A percentile compares a stretch with the other conserved stretches of the same genome.
phyloP scores from a whole-genome alignment of 1,140 invertebrate genomes.

The Teleogryllus occipitalis region DNA sequence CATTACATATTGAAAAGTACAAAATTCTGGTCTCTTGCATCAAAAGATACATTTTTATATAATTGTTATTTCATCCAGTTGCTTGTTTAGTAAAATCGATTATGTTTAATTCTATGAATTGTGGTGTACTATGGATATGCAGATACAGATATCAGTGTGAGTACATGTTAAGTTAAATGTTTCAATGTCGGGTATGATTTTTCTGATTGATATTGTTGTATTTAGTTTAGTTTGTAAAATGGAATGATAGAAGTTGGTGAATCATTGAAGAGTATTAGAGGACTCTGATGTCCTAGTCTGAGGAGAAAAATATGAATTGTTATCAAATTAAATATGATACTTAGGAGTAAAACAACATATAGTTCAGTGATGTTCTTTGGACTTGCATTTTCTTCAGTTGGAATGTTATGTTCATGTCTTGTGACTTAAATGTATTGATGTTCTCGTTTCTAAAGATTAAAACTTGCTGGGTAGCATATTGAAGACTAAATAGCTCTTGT shows the following conservation, averaged over 20 bases:
- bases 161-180: background rate
- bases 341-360: background rate
- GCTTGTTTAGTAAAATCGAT: background rate
- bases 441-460: background rate
- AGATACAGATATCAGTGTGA: background rate
- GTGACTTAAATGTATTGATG: background rate
- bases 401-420: background rate
- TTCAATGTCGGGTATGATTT: background rate
- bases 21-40: background rate
- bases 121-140: too few relatives aligned
- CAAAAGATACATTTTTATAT: too few relatives aligned
- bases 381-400: background rate
- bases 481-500: background rate
- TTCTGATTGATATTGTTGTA: background rate
- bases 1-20: background rate
- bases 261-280: background rate
- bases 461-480: background rate
- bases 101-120: background rate
- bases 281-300: background rate
- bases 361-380: background rate
- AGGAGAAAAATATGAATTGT: background rate
- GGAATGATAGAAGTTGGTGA: background rate
- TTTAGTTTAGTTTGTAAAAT: background rate
- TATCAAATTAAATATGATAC: background rate
- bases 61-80: too few relatives aligned